Base-by-base conservation (phyloP, 2,113 vertebrate genomes). In the Channa maculata region DNA sequence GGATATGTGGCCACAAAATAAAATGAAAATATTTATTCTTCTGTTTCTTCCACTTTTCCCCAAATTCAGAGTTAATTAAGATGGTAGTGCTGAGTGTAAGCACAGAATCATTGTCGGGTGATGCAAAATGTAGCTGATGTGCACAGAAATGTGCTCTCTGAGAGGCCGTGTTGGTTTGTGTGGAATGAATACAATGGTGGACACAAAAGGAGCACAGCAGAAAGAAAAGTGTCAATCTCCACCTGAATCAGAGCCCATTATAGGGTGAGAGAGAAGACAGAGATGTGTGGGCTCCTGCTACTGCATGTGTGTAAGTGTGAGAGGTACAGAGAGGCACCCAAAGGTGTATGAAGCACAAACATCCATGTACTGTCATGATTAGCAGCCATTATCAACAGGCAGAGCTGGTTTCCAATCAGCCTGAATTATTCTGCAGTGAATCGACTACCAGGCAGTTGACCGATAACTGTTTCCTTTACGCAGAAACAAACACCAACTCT, bases 141-240 rank as follows among this genome's bases (percentile, higher is more conserved):
- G 83, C 6, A 11, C 74, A 86, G 79, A 87, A 86, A 85, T 72
- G 77, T 39, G 49, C 45, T 82, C 67, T 44, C 55, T 5, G 74
- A 52, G 77, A 60, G 77, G 87, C 79, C 45, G 7, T 0, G 0
- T 62, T 52, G 79, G 77, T 68, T 85, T 89, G 85, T 83, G 78
- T 66, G 78, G 87, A 81, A 81, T 82, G 83, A 90, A 85, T 80
- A 80, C 88, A 81, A 79, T 73, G 83, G 55, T 12, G 84, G 71
- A 83, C 85, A 92, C 88, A 90, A 92, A 92, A 84, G 87, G 66
- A 86, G 78, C 74, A 13, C 63, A 57, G 79, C 83, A 89, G 79
- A 87, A 85, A 87, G 85, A 86, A 81, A 90, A 90, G 88, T 90
- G 89, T 87, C 90, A 88, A 86, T 90, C 90, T 92, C 85, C 86